Conservation (phyloP, 1,140 invertebrate genomes). For the Lepidurus arcticus region DNA sequence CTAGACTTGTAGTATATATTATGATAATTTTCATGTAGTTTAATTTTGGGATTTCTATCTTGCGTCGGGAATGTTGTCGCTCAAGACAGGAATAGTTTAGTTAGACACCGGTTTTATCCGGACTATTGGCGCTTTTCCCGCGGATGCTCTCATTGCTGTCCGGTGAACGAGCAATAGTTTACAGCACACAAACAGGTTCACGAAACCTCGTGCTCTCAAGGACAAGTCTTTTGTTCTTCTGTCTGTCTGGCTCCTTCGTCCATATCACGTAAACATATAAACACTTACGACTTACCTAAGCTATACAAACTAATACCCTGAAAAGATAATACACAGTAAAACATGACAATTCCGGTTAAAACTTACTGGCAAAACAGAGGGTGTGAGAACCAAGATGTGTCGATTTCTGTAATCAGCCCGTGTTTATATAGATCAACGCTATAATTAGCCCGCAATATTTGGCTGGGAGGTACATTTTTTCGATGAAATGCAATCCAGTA, state of each 20-base stretch:
- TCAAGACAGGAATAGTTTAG: not conserved
- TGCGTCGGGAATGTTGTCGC: not conserved
- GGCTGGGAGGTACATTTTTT: not conserved
- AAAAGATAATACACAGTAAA: not conserved
- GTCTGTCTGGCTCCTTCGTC: not conserved
- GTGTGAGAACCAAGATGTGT: not conserved
- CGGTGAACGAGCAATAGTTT: not conserved
- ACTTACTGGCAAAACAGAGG: not conserved
- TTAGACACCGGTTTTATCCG: not conserved
- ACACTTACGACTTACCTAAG: not conserved
- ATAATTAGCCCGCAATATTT: not conserved
- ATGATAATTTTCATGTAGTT: not conserved
- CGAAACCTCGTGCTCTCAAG: not conserved
- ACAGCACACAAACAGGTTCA: not conserved
- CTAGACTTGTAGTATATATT: not conserved
- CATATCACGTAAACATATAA: not conserved
- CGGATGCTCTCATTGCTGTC: not conserved
- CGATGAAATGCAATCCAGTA: not conserved
- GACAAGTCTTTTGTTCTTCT: not conserved
- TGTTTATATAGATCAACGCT: conserved; percentile 11
- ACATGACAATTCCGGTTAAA: not conserved
- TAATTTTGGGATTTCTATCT: not conserved
- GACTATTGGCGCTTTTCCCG: conserved; percentile 13
- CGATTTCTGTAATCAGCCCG: not conserved
- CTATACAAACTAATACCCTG: not conserved